Conservation (phyloP, 2,797 vertebrate genomes). For the Rhynchotus rufescens region DNA sequence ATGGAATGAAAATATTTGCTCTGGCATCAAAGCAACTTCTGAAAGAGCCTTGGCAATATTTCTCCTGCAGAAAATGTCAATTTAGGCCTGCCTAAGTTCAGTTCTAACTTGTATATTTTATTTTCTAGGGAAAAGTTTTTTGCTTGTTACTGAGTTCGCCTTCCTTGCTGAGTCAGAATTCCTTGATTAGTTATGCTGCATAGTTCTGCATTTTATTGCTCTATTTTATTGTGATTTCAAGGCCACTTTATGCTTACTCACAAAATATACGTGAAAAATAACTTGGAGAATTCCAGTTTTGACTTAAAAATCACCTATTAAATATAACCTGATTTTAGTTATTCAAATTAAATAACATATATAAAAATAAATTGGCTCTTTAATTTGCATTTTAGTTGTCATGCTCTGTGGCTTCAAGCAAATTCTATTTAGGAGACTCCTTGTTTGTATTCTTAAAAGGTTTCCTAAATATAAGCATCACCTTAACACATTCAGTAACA, state of each 20-base stretch:
- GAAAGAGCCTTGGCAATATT: slow-evolving; percentile 33
- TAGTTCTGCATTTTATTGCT: neutral
- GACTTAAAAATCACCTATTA: neutral
- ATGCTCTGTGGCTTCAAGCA: neutral
- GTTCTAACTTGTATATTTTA: neutral
- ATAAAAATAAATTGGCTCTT: neutral
- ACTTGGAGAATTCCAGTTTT: neutral
- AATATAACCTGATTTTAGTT: neutral
- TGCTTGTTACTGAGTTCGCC: neutral
- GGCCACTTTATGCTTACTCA: neutral
- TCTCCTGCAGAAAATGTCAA: neutral
- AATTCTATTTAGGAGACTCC: neutral
- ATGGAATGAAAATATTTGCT: slow-evolving; percentile 63
- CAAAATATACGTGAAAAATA: neutral
- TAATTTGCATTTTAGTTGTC: neutral
- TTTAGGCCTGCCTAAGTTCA: slow-evolving; percentile 5
- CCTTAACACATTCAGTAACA: neutral
- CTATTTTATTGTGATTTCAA: neutral
- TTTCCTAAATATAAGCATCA: neutral
- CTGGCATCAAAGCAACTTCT: slow-evolving; percentile 33
- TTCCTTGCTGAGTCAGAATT: neutral
- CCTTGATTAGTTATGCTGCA: neutral
- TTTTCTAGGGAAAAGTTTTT: neutral
- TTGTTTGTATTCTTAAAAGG: neutral
- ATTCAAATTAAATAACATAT: neutral